Evolutionary conservation across 2,113 vertebrate species (phyloP), one percentile per base, ranked within the genome.

Genomic region (Chloropsis cyanopogon): DNA sequence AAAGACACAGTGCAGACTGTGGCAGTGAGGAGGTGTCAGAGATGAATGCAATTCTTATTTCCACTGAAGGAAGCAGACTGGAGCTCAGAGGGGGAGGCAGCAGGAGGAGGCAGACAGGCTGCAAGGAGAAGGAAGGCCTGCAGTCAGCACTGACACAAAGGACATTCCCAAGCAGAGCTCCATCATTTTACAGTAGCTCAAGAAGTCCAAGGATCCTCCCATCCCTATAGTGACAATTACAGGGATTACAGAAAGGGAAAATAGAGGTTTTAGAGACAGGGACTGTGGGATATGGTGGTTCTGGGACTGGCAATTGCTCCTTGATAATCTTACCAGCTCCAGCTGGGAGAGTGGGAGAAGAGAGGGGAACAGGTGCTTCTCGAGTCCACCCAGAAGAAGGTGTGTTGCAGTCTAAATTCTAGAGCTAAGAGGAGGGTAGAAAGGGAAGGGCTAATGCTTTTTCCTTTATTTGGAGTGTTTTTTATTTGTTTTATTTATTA

Each of bases 11-110:
- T 25, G 70, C 41, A 93, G 70, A 11, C 49, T 61, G 46, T 69
- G 88, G 92, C 89, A 88, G 31, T 21, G 76, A 94, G 79, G 80
- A 86, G 60, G 29, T 91, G 70, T 82, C 56, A 80, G 73, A 69
- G 54, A 57, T 39, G 60, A 90, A 84, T 52, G 50, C 6, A 28
- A 52, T 83, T 70, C 20, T 47, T 22, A 24, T 72, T 96, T 41
- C 31, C n/a, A 44, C 41, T 37, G 61, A 59, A 71, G 41, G n/a
- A 71, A 68, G 76, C 2, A 37, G 42, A 12, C 63, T 39, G 41
- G 63, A 79, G 50, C 54, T 71, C 80, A 24, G 59, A 57, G 50
- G 9, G 12, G 33, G 52, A 33, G 47, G 61, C 84, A 23, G 5
- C 12, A 33, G 33, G 24, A 50, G 61, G 14, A 79, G 35, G 31